A percentile compares a stretch with the other conserved stretches of the same genome.
Evolutionary conservation across 92 coral and sea anemone genomes (phyloP).

Genomic region (Isaurus tuberculatus): DNA sequence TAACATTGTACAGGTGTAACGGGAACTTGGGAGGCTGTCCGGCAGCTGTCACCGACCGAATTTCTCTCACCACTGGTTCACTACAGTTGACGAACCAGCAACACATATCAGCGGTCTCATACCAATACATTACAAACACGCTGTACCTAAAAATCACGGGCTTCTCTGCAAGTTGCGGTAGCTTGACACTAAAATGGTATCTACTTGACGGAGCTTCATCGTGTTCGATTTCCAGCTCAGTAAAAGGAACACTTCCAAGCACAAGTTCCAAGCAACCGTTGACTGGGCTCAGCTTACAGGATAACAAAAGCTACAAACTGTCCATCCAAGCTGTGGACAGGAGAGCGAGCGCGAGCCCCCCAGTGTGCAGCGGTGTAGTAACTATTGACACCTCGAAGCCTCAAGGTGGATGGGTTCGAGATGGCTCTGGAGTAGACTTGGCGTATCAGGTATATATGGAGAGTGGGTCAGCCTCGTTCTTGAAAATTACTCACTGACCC

Average conservation of each 20-base stretch:
- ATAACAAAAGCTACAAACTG: constrained; percentile 55
- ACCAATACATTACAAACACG: constrained; percentile 46
- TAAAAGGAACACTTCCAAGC: constrained; percentile 33
- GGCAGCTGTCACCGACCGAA: constrained; percentile 41
- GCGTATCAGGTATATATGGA: constrained; percentile 57
- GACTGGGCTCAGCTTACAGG: constrained; percentile 52
- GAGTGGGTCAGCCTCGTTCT: background rate
- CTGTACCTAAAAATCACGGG: constrained; percentile 50
- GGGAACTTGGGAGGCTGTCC: constrained; percentile 66
- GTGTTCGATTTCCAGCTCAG: constrained; percentile 25
- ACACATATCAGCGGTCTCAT: constrained; percentile 44
- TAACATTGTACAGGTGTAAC: constrained; percentile 40
- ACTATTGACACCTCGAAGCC: constrained; percentile 68
- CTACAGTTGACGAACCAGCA: constrained; percentile 30
- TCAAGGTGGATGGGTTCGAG: constrained; percentile 82
- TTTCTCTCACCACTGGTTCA: constrained; percentile 47
- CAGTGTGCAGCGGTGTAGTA: constrained; percentile 59
- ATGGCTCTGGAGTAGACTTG: constrained; percentile 75
- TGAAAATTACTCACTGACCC: background rate
- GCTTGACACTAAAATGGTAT: constrained; percentile 50
- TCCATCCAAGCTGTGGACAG: constrained; percentile 55
- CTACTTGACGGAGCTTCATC: constrained; percentile 42
- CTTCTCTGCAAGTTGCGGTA: constrained; percentile 58
- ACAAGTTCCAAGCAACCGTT: constrained; percentile 50
- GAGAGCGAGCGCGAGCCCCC: constrained; percentile 49